A percentile compares a stretch with the other conserved stretches of the same genome.
phyloP scores from a whole-genome alignment of 37 sponge, comb jelly and placozoan species.

The Hexactinellida sp. region DNA sequence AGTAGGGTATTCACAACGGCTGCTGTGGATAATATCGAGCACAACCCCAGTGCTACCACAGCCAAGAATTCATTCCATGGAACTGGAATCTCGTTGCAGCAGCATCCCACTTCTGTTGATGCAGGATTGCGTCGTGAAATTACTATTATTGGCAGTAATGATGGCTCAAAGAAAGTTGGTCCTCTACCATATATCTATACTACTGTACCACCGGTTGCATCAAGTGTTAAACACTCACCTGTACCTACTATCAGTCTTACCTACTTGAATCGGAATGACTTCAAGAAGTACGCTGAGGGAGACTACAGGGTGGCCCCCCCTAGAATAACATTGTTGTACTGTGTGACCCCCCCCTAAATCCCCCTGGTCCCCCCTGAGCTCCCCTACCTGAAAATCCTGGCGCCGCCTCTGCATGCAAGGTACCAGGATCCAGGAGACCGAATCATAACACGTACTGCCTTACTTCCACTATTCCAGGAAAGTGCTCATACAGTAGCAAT shows the following conservation, averaged over 20 bases:
- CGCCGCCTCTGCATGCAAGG: too few relatives aligned
- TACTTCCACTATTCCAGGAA: background rate
- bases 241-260: background rate
- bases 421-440: too few relatives aligned
- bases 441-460: background rate
- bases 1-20: conserved; percentile 21
- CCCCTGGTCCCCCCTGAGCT: too few relatives aligned
- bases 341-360: too few relatives aligned
- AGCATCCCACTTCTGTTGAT: background rate
- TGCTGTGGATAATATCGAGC: conserved; percentile 20
- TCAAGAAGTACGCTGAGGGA: background rate
- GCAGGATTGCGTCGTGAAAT: background rate
- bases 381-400: too few relatives aligned
- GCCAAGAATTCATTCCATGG: conserved; percentile 25
- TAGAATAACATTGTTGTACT: too few relatives aligned
- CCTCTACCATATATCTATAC: conserved; percentile 18
- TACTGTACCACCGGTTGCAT: background rate
- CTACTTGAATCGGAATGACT: background rate
- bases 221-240: background rate
- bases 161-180: background rate
- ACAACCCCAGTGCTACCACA: conserved; percentile 17
- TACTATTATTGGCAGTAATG: background rate
- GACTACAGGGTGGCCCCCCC: background rate
- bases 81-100: conserved; percentile 15
- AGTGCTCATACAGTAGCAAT: too few relatives aligned